Base-by-base conservation (phyloP, 2,888 invertebrate genomes). In the Rhamnusium bicolor region DNA sequence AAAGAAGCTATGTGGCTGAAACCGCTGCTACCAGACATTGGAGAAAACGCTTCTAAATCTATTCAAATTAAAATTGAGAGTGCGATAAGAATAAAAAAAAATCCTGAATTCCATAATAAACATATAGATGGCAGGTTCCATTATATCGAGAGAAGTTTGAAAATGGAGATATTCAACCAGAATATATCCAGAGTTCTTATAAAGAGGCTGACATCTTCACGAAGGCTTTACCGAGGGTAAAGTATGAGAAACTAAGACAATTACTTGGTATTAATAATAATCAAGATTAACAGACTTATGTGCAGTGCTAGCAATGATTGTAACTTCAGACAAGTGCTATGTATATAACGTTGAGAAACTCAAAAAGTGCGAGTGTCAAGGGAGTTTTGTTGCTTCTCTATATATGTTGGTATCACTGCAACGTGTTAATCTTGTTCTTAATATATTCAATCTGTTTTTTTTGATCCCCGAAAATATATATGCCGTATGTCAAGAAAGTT, bases 1-100 rank as follows among this genome's bases (percentile, higher is more conserved):
- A 81, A 81, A 74, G 82, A 83, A 65, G 69, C 79, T 4, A 62
- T 81, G 14, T 80, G 81, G 77, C 40, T 82, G 18, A 58, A 73
- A 53, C 49, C 73, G 10, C 32, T 72, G 2, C 21, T 71, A 29
- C 18, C n/a, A n/a, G 60, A 60, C 19, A 69, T 69, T 27, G 60
- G 58, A 18, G 40, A 18, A 49, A 18, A 47, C 19, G 47, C 14
- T 49, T 14, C 18, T 47, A n/a, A 24, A 29, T 12, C 60, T 47
- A 49, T 40, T 51, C 29, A 19, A 16, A 21, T 68, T 6, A 29
- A 19, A n/a, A 47, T 68, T n/a, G 62, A 69, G 62, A 47, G 68
- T 69, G 62, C 69, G 12, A 69, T 69, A 27, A 61, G 46, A 24
- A 12, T 69, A 40, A 56, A 54, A 12, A 61, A 54, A 19, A 72